These are phyloP conservation scores for Drosophila hamatofila DNA, from an alignment of 2,888 invertebrate genomes.

Conservation along the genomic window DNA sequence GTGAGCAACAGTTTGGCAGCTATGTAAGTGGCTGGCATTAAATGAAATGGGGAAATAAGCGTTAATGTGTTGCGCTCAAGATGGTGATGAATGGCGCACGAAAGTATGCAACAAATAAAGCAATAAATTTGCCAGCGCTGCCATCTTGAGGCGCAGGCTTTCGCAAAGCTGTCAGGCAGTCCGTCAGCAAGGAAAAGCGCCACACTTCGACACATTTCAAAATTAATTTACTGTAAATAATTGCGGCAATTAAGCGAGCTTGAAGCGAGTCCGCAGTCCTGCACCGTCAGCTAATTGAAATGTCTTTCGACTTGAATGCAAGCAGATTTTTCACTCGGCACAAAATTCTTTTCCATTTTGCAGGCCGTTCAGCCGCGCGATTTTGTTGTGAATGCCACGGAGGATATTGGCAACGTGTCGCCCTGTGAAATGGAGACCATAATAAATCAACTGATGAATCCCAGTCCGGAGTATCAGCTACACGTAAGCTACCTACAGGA, in stretches of 20 bases:
- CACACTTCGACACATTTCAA: conserved; percentile 64
- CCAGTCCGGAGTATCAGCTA: conserved; percentile 84
- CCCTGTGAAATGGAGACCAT: conserved; percentile 84
- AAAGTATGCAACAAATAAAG: conserved; percentile 55
- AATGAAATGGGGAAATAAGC: conserved; percentile 4
- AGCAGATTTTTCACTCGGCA: conserved; percentile 25
- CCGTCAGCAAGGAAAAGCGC: conserved; percentile 33
- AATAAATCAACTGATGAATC: conserved; percentile 84
- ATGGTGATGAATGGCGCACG: conserved; percentile 38
- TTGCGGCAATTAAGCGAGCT: conserved; percentile 51
- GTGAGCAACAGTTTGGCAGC: conserved; percentile 2
- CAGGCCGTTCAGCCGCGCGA: conserved; percentile 81
- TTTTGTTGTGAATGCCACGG: conserved; percentile 70
- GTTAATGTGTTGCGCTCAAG: conserved; percentile 23
- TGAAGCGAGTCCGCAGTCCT: not conserved
- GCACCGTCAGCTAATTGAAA: conserved; percentile 43
- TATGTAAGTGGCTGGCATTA: conserved; percentile 1
- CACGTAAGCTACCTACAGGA: conserved; percentile 82
- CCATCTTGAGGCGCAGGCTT: conserved; percentile 1
- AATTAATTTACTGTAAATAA: conserved; percentile 66
- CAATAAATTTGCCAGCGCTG: conserved; percentile 45
- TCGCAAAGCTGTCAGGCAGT: conserved; percentile 4
- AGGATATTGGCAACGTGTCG: conserved; percentile 82
- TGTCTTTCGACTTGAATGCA: conserved; percentile 23
- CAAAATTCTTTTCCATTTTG: conserved; percentile 9